phyloP scores from a whole-genome alignment of 1,140 invertebrate species.

The Penaeus chinensis region DNA sequence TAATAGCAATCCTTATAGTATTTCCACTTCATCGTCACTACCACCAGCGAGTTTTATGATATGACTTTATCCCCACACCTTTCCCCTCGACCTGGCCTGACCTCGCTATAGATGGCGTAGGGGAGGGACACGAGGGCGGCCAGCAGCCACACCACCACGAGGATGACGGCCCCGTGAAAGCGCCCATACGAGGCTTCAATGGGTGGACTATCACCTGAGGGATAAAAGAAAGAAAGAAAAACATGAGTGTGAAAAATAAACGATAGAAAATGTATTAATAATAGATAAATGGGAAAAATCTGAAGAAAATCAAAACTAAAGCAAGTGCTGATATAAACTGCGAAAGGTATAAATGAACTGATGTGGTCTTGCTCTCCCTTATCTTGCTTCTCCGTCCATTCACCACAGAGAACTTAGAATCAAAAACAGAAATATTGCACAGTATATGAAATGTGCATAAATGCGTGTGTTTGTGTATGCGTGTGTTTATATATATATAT shows the following conservation, averaged over 20 bases:
- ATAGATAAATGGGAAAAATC: no score
- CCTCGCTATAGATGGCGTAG: slow-evolving; percentile 70
- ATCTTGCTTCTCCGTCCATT: no score
- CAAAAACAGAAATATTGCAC: no score
- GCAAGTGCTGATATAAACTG: not conserved
- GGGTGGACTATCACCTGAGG: slow-evolving; percentile 70
- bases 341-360: not conserved
- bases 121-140: slow-evolving; percentile 70
- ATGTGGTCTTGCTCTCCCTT: no score
- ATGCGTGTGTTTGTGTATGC: not conserved
- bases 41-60: no score
- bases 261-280: not conserved
- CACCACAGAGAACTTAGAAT: no score
- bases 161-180: slow-evolving; percentile 67
- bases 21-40: no score
- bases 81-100: slow-evolving; percentile 43
- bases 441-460: no score
- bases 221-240: not conserved
- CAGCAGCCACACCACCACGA: slow-evolving; percentile 70
- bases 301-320: not conserved
- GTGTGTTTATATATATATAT: not conserved
- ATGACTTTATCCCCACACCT: not conserved
- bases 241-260: not conserved
- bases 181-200: slow-evolving; percentile 68
- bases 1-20: no score